Evolutionary conservation across 2,888 invertebrate species (phyloP).

Genomic region (Andrena haemorrhoa): DNA sequence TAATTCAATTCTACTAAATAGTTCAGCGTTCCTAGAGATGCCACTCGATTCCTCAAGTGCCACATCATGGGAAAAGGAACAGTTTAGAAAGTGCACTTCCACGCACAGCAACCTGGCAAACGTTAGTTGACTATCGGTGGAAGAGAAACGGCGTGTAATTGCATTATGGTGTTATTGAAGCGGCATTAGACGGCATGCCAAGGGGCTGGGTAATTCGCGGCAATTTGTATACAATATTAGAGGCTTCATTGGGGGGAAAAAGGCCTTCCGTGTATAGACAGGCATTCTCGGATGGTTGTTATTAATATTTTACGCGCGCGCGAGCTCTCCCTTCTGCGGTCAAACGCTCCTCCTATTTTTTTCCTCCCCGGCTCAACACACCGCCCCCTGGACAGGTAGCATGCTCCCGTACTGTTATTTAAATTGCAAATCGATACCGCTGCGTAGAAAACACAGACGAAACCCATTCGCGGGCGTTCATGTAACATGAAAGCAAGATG

Average conservation of each 20-base stretch:
- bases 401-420: constrained; percentile 56
- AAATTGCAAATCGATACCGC: constrained; percentile 67
- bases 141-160: constrained; percentile 44
- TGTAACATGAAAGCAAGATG: constrained; percentile 37
- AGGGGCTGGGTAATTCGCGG: constrained; percentile 27
- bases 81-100: background rate
- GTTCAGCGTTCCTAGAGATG: background rate
- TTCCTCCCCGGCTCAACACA: constrained; percentile 47
- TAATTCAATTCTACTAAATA: background rate
- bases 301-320: constrained; percentile 67
- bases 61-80: background rate
- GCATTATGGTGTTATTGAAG: constrained; percentile 24
- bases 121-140: background rate
- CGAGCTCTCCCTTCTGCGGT: constrained; percentile 35
- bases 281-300: constrained; percentile 44
- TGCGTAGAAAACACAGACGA: constrained; percentile 31
- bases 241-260: constrained; percentile 17
- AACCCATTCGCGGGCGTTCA: constrained; percentile 12
- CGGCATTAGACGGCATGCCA: constrained; percentile 9
- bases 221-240: constrained; percentile 29
- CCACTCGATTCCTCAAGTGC: background rate
- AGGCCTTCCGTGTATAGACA: constrained; percentile 50
- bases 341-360: constrained; percentile 63
- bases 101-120: background rate
- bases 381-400: constrained; percentile 51